Conservation (phyloP, 2,113 vertebrate genomes). For the Sylvietta virens region DNA sequence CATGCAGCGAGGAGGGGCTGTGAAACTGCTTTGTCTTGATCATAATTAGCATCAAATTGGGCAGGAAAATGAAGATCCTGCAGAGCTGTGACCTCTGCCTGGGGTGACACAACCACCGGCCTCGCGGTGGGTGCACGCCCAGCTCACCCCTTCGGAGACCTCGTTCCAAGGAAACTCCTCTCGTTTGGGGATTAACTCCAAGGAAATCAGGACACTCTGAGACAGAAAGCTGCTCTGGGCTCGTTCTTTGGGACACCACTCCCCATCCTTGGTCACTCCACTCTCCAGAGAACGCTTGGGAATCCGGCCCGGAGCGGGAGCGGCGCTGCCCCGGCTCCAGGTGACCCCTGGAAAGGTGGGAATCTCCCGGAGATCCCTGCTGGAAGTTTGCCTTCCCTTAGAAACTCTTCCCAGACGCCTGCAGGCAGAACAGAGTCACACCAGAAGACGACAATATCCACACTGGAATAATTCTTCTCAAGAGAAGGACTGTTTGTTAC, state of each 20-base stretch:
- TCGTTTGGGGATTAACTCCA: neutral
- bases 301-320: neutral
- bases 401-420: neutral
- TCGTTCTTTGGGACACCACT: neutral
- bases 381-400: neutral
- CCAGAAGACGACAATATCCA: slow-evolving; percentile 3
- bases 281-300: neutral
- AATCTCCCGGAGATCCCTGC: neutral
- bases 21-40: neutral
- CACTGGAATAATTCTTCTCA: slow-evolving; percentile 48
- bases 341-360: neutral
- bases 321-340: neutral
- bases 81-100: neutral
- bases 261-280: neutral
- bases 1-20: neutral
- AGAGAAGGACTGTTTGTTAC: slow-evolving; percentile 64
- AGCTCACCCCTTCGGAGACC: neutral
- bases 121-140: neutral
- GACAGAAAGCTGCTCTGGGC: neutral
- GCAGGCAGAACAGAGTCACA: neutral
- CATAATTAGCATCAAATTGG: neutral
- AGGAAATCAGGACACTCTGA: neutral
- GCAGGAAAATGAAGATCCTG: neutral
- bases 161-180: neutral
- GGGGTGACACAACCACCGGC: neutral